Evolutionary conservation across 2,113 vertebrate genomes (phyloP), one percentile per base, ranked within the genome.

Genomic region (Macroglossus sobrinus): DNA sequence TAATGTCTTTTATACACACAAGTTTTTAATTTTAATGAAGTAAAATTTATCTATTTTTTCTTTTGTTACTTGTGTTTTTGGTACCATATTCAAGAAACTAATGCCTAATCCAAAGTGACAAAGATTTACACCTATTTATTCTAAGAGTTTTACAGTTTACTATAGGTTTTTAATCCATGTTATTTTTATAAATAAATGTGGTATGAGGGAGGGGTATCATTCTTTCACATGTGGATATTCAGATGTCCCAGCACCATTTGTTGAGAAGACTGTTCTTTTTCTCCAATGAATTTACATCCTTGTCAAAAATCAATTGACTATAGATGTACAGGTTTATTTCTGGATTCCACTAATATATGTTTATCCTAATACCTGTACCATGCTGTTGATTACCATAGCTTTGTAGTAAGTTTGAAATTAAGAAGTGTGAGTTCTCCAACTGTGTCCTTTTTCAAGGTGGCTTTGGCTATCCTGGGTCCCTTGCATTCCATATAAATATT

Each of bases 371-470:
- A 19, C 7, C 94, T 66, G 33, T 26, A 40, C 59, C 47, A 81
- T 10, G 57, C n/a, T 61, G 10, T 21, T 57, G 64, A 55, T 86
- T 40, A 74, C 26, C 1, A 7, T 69, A 57, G 78, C 71, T 89
- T 84, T 93, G 72, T 47, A 79, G 40, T 64, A 64, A 92, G 72
- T 55, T 93, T 66, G 19, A 95, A 91, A 75, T 78, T 35, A 63
- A 21, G 59, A 47, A 59, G 12, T n/a, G 10, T 43, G 68, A 92
- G 47, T 68, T 15, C 26, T 75, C 26, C 26, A 45, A 50, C 63
- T 84, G 53, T 53, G 28, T 45, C 22, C 84, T 71, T 76, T 71
- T 63, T 45, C 24, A 68, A 88, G 33, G 66, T 24, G 50, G 15
- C 28, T 66, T 64, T 85, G 72, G 55, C 45, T 72, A 74, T 64